A percentile compares a stretch with the other conserved stretches of the same genome.
phyloP scores from a whole-genome alignment of 2,888 invertebrate genomes.

The Andrena hattorfiana region DNA sequence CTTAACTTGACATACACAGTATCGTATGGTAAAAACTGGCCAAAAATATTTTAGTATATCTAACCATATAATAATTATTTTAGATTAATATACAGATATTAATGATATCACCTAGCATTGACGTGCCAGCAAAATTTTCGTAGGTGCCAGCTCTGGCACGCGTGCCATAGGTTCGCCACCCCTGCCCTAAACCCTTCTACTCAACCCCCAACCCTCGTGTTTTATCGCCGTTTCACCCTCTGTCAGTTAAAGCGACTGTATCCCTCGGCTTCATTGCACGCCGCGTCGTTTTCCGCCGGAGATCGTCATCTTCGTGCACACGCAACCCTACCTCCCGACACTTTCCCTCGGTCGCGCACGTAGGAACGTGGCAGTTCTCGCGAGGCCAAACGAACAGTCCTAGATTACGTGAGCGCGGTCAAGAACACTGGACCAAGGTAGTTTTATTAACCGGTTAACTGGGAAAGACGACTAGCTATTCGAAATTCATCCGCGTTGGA shows the following conservation, averaged over 20 bases:
- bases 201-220: background rate
- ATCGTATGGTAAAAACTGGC: too few species aligned
- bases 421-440: slow-evolving; percentile 43
- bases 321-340: slow-evolving; percentile 51
- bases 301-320: slow-evolving; percentile 44
- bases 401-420: slow-evolving; percentile 36
- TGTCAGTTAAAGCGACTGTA: background rate
- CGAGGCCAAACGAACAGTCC: background rate
- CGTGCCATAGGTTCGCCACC: background rate
- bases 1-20: too few species aligned
- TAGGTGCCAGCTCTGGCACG: too few species aligned
- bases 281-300: slow-evolving; percentile 11
- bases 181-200: background rate
- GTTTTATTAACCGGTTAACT: slow-evolving; percentile 21
- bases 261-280: slow-evolving; percentile 11
- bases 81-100: too few species aligned
- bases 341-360: slow-evolving; percentile 41
- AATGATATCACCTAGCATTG: too few species aligned
- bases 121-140: too few species aligned
- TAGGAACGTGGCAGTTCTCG: background rate
- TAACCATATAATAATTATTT: too few species aligned
- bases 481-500: background rate
- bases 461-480: background rate
- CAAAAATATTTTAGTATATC: too few species aligned
- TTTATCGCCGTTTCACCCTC: background rate